Conservation (phyloP, 2,888 invertebrate genomes). For the Terebella lapidaria region DNA sequence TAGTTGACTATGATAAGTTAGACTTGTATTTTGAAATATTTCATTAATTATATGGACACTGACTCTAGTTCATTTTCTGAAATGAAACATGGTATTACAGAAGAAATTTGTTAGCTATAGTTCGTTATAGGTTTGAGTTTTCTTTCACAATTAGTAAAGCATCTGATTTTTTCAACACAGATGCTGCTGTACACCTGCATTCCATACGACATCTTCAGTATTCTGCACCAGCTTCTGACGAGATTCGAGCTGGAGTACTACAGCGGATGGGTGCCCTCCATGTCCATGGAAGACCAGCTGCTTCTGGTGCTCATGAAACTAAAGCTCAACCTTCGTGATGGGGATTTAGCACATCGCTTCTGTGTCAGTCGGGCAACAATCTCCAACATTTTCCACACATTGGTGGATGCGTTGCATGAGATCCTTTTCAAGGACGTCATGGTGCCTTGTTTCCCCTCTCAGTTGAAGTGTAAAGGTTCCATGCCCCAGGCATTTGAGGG, state of each 20-base stretch:
- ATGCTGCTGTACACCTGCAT: background rate
- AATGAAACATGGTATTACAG: no score
- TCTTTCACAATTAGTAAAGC: no score
- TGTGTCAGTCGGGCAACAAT: conserved; percentile 2
- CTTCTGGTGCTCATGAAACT: conserved; percentile 6
- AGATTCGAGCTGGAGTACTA: background rate
- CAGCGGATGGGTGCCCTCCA: background rate
- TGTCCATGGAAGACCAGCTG: conserved; percentile 3
- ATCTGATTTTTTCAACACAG: background rate
- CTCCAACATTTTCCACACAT: conserved; percentile 1
- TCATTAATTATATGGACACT: no score
- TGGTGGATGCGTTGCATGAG: background rate
- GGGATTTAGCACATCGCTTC: conserved; percentile 7
- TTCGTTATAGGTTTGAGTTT: no score
- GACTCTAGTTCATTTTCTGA: no score
- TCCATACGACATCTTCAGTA: background rate
- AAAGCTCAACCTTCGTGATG: background rate
- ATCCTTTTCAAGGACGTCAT: background rate
- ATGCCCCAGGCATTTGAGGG: background rate
- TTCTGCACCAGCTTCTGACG: background rate
- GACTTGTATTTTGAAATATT: no score
- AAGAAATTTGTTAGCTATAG: no score
- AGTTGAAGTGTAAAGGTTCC: background rate
- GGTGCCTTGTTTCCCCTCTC: background rate
- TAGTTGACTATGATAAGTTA: no score